These are phyloP conservation scores for Salvator merianae DNA, from an alignment of 2,113 vertebrate genomes.

Conservation along the genomic window DNA sequence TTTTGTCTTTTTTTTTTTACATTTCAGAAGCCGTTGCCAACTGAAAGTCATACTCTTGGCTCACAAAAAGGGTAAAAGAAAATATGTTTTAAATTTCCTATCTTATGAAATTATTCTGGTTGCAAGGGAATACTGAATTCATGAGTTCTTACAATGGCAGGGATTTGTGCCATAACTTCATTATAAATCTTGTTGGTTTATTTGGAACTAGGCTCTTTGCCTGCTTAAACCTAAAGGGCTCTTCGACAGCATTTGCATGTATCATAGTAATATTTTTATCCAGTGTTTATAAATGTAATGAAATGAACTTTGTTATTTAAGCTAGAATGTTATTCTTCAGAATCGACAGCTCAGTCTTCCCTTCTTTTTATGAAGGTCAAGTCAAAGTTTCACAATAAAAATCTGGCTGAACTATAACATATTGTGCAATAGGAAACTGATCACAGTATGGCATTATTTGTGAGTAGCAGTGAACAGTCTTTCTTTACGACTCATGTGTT, in stretches of 20 bases:
- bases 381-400: too few species aligned
- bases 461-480: too few species aligned
- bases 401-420: too few species aligned
- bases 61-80: not conserved
- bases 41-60: slow-evolving; percentile 13
- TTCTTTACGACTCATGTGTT: too few species aligned
- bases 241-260: not conserved
- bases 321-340: slow-evolving; percentile 1
- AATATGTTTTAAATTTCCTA: not conserved
- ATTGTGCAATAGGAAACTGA: too few species aligned
- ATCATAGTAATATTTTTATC: not conserved
- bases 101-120: not conserved
- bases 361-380: too few species aligned
- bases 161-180: not conserved
- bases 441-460: too few species aligned
- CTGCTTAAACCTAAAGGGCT: not conserved
- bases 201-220: not conserved
- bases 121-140: not conserved
- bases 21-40: slow-evolving; percentile 16
- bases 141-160: not conserved
- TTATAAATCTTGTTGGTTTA: not conserved
- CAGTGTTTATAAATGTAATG: not conserved
- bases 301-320: not conserved
- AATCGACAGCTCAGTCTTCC: not conserved
- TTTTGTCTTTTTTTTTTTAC: slow-evolving; percentile 35